Base-by-base conservation (phyloP, 2,113 vertebrate species). In the Bujurquina vittata region DNA sequence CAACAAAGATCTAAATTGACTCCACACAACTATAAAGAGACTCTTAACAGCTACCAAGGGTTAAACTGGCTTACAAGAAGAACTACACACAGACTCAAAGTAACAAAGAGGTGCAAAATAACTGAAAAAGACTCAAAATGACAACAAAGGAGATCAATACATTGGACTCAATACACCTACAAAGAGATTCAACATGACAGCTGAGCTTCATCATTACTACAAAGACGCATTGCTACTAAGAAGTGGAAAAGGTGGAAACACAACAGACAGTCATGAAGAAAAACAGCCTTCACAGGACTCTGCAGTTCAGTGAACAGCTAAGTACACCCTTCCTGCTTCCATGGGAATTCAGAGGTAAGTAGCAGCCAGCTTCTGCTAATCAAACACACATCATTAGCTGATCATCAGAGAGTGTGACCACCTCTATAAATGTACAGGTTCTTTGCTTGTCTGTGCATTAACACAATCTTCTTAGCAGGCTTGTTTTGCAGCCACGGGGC, bases 41-140 rank as follows among this genome's bases (percentile, higher is more conserved):
- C 49, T 54, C 6, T 54, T 8, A 54, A 20, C 46, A n/a, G 31
- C 18, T 33, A 18, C 17, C 17, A 49, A 54, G 67, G 67, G 67
- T 72, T 52, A 72, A 52, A 54, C 26, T 54, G 46, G 33, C 67
- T 72, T 54, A 72, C 35, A 54, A 72, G 31, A 29, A 52, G 52
- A 18, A 72, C 43, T 52, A 29, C 17, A 54, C 7, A 54, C 26
- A 72, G 10, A 31, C 23, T 72, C 67, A 54, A 54, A 72, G n/a
- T 5, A 29, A 72, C 67, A 72, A 69, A 69, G 43, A 52, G 23
- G 11, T 69, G 43, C 43, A 69, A 69, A 69, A 69, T 69, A 69
- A 69, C 43, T 67, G 63, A 67, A 67, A 67, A 67, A 67, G 63
- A 67, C 63, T 67, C 22, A 67, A 67, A 67, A 46, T 67, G 63